Base-by-base conservation (phyloP, 2,888 invertebrate species). In the Catocala sponsa region DNA sequence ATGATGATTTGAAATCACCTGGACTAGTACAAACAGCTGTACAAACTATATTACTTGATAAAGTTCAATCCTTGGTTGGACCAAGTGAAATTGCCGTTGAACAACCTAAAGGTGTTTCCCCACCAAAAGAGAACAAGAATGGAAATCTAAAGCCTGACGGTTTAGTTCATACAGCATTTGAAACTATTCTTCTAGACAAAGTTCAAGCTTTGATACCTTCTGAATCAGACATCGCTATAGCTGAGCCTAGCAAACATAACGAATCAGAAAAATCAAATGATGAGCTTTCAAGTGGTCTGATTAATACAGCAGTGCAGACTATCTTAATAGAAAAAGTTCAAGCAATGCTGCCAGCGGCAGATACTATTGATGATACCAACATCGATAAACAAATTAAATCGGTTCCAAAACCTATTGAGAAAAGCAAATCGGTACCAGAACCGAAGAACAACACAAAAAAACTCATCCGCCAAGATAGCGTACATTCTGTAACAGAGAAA, bases 11-110 rank as follows among this genome's bases (percentile, higher is more conserved):
- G 5, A 78, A 78, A 52, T 74, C 82, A 0, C 72, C 84, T 11
- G 80, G 83, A 6, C 63, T 91, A 7, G 78, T 95, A 35, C 91
- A 92, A 50, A 92, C 90, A 41, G 95, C 95, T 9, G 90, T 95
- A 76, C 90, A 94, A 78, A 94, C 94, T 35, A 95, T 95, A 46
- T 84, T 95, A 6, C 88, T 94, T 70, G 95, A 95, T 64, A 94
- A 91, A 82, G 70, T 72, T 0, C 74, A 77, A 46, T 47, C 63
- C 32, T 65, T 77, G 13, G 51, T 47, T n/a, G 68, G 52, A 7
- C 50, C 71, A 35, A 68, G 65, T 13, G 71, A 70, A 33, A 33
- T 56, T 7, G 51, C n/a, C 2, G 42, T 50, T 46, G 66, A 74
- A 25, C 62, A 68, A 41, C n/a, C 50, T 0, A 71, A 64, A 13